Conservation (phyloP, 2,888 invertebrate species). For the Eupithecia subfuscata region DNA sequence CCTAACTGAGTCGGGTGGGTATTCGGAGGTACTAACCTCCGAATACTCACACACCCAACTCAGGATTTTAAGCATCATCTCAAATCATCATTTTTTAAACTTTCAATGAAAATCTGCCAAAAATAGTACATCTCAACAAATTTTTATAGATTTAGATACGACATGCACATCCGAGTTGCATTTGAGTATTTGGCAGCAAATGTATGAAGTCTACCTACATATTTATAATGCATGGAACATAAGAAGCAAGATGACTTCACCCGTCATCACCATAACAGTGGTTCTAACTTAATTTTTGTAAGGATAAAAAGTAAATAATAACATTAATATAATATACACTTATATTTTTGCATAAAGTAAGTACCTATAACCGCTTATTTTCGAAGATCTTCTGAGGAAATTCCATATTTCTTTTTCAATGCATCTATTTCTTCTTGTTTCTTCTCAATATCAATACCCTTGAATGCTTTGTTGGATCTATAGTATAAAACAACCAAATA, state of each 20-base stretch:
- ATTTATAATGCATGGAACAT: background rate
- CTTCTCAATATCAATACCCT: slow-evolving; percentile 97
- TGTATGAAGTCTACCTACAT: background rate
- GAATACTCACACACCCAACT: no score
- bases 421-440: slow-evolving; percentile 98
- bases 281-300: background rate
- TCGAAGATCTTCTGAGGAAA: slow-evolving; percentile 83
- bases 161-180: no score
- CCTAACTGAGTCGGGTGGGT: no score
- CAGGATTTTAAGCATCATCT: no score
- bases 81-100: no score
- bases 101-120: no score
- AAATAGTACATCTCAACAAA: no score
- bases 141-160: no score
- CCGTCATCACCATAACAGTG: background rate
- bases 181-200: background rate
- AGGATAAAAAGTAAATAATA: background rate
- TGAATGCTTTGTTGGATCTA: slow-evolving; percentile 97
- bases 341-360: background rate
- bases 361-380: slow-evolving; percentile 59
- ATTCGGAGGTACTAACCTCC: no score
- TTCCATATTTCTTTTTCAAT: slow-evolving; percentile 97
- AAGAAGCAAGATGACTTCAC: background rate
- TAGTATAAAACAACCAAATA: slow-evolving; percentile 99
- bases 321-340: background rate